Evolutionary conservation across 2,113 vertebrate species (phyloP), one percentile per base, ranked within the genome.

Genomic region (Pterocles gutturalis): DNA sequence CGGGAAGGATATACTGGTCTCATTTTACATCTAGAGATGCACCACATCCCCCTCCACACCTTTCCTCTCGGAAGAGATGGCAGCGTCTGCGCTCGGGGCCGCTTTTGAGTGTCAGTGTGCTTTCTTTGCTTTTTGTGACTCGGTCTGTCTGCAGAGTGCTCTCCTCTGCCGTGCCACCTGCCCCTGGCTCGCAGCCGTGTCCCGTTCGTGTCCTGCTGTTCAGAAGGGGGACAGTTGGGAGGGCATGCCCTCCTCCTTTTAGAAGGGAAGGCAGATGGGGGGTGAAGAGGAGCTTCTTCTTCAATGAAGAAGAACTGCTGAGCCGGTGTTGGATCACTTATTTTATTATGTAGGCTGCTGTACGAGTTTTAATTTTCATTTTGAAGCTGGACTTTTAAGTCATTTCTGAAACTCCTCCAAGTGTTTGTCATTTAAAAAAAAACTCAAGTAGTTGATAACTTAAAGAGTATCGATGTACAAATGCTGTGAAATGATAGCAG

Each of bases 41-140:
- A 0, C 18, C 18, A 0, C 20, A 0, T 25, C 29, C 25, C 17
- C 1, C 3, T 5, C 22, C 4, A 0, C 10, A 1, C 9, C 13
- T 21, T 45, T 29, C 3, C 5, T 17, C 2, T n/a, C 1, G 7
- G 24, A 28, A 17, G 24, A 64, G 14, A 2, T 14, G 33, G 10
- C 17, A 3, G 24, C 14, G 7, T 11, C 36, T 17, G 64, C 28
- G 4, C 4, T 43, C 0, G 21, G 29, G 31, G 11, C 9, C 4
- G 0, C 15, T 19, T 41, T 22, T 1, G 34, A 2, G 19, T 25
- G 26, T 46, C 10, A 2, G 28, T 16, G 11, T 5, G 24, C 20
- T 54, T 38, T 10, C 13, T 36, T 17, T 2, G 8, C 0, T 12
- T 5, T 26, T 25, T 43, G 31, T 16, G 7, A 3, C 45, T 53